phyloP scores from a whole-genome alignment of 2,113 vertebrate genomes.

The Ceyx margarethae region DNA sequence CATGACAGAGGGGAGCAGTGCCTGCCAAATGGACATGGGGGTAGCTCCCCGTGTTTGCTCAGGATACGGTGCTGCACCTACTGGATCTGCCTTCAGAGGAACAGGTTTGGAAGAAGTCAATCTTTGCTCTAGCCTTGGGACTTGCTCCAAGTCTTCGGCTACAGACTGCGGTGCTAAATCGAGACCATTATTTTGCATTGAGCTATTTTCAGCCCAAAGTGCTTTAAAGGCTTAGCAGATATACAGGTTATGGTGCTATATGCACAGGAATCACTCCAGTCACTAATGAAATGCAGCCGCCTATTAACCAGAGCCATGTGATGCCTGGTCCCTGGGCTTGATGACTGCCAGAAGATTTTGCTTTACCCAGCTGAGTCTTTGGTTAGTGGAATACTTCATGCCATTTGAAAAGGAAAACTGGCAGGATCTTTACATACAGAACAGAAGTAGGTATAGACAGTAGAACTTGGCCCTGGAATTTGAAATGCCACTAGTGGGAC shows the following conservation, averaged over 20 bases:
- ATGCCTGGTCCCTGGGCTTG: not conserved
- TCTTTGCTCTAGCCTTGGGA: constrained; percentile 1
- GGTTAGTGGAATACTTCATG: not conserved
- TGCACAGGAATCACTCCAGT: constrained; percentile 15
- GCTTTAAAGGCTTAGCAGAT: constrained; percentile 26
- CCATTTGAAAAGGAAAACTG: not conserved
- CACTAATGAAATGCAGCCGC: constrained; percentile 47
- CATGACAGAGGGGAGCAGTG: fast-evolving
- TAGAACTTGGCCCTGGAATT: not conserved
- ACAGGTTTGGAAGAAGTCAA: not conserved
- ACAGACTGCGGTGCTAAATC: constrained; percentile 29
- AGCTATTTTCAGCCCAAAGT: constrained; percentile 20
- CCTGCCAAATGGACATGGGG: not conserved
- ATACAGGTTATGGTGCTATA: constrained; percentile 17
- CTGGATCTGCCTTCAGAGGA: not conserved
- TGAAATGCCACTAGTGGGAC: not conserved
- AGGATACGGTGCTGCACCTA: not conserved
- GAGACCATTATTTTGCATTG: constrained; percentile 46
- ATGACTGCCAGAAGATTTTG: not conserved
- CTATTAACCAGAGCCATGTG: not conserved
- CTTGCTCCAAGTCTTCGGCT: constrained; percentile 27
- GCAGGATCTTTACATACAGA: not conserved
- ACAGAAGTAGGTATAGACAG: not conserved
- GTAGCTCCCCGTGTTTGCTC: not conserved
- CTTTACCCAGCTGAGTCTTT: not conserved